These are phyloP conservation scores for Patella caerulea DNA, from an alignment of 2,888 invertebrate genomes.

Conservation along the genomic window DNA sequence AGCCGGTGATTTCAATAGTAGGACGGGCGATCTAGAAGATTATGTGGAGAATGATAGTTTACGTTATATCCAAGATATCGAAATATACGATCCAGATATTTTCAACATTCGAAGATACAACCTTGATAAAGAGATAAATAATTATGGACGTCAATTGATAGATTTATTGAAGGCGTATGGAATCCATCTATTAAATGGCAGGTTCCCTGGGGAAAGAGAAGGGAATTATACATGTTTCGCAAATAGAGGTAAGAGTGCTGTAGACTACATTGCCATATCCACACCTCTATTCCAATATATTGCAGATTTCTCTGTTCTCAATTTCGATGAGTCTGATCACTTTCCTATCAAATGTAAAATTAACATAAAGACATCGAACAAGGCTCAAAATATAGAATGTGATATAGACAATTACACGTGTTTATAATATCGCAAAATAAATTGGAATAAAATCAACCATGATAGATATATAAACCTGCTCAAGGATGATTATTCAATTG, in stretches of 20 bases:
- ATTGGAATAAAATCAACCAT: neutral
- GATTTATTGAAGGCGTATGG: neutral
- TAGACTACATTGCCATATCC: neutral
- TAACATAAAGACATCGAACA: neutral
- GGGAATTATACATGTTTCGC: neutral
- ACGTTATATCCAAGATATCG: neutral
- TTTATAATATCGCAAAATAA: neutral
- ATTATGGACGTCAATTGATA: neutral
- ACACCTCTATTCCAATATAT: neutral
- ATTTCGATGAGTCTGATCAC: neutral
- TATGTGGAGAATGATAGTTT: neutral
- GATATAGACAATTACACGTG: neutral
- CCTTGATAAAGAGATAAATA: neutral
- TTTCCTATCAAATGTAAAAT: neutral
- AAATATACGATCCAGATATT: neutral
- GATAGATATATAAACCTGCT: neutral
- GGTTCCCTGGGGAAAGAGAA: neutral
- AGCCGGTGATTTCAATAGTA: neutral
- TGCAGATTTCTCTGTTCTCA: neutral
- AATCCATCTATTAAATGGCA: neutral
- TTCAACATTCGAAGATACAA: neutral
- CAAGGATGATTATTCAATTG: neutral
- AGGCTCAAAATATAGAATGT: neutral
- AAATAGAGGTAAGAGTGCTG: conserved; percentile 3
- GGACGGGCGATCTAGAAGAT: neutral